Percentiles rank a stretch among this genome's conserved stretches.
These are phyloP conservation scores for Gastrophryne carolinensis DNA, from an alignment of 2,797 vertebrate genomes.

Conservation along the genomic window DNA sequence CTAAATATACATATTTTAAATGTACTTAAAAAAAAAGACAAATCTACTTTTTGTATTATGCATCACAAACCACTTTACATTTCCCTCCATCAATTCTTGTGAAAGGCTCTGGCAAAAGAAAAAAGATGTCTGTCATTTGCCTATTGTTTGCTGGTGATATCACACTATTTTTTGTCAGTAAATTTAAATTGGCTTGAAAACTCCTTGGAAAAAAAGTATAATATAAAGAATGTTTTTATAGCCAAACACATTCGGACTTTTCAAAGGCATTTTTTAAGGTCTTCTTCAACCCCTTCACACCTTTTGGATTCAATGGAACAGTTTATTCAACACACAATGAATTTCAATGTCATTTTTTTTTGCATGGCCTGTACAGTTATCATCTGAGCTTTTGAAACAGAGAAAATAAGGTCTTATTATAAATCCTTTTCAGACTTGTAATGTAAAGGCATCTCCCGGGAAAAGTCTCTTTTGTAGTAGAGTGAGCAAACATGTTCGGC, in stretches of 20 bases:
- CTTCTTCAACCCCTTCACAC: not conserved
- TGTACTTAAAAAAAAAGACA: too few relatives aligned
- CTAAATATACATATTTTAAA: slow-evolving; percentile 2
- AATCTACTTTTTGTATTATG: not conserved
- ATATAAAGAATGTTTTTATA: slow-evolving; percentile 37
- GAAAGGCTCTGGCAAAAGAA: not conserved
- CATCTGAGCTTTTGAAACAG: slow-evolving; percentile 46
- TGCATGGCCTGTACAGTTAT: slow-evolving; percentile 34
- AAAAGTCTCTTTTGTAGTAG: slow-evolving; percentile 25
- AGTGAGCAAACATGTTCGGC: slow-evolving; percentile 17
- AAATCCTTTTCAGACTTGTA: slow-evolving; percentile 46
- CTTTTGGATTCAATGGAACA: slow-evolving; percentile 30
- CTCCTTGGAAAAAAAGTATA: not conserved
- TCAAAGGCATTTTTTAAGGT: slow-evolving; percentile 32
- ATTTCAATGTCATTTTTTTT: slow-evolving; percentile 37
- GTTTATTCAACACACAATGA: slow-evolving; percentile 42
- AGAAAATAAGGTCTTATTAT: slow-evolving; percentile 48
- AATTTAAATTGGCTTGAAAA: slow-evolving; percentile 39
- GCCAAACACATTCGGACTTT: slow-evolving; percentile 38
- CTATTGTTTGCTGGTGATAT: slow-evolving; percentile 20
- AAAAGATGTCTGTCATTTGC: not conserved
- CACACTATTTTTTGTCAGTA: not conserved
- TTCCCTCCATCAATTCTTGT: not conserved
- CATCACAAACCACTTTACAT: not conserved
- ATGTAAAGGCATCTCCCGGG: slow-evolving; percentile 28